These are phyloP conservation scores for Lepidochrysops patricia DNA, from an alignment of 2,888 invertebrate species.

Conservation along the genomic window DNA sequence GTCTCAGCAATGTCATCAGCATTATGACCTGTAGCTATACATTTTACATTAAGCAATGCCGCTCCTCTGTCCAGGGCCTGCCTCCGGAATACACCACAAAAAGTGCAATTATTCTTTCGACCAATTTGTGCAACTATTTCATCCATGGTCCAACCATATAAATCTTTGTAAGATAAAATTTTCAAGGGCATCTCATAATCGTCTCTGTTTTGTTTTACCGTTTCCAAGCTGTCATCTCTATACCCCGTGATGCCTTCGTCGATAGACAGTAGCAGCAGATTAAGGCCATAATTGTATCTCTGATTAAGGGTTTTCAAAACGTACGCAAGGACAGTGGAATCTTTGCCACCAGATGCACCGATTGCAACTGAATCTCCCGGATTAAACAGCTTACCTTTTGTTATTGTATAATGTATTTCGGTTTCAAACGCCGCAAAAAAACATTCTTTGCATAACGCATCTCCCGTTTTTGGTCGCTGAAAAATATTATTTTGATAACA, in stretches of 20 bases:
- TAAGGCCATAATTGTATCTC: conserved; percentile 90
- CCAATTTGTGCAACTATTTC: conserved; percentile 91
- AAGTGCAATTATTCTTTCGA: conserved; percentile 96
- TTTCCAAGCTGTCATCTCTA: conserved; percentile 96
- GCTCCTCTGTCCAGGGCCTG: conserved; percentile 98
- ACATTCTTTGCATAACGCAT: conserved; percentile 94
- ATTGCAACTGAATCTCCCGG: conserved; percentile 91
- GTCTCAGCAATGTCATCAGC: conserved; percentile 99
- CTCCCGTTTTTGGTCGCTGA: conserved; percentile 92
- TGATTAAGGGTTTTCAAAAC: conserved; percentile 93
- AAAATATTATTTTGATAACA: conserved; percentile 28
- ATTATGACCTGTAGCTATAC: conserved; percentile 97
- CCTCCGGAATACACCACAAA: conserved; percentile 95
- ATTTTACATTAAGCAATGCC: conserved; percentile 87
- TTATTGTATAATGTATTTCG: conserved; percentile 95
- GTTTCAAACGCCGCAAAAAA: conserved; percentile 95
- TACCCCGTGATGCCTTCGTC: conserved; percentile 99
- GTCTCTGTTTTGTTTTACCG: conserved; percentile 94
- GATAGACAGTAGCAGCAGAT: conserved; percentile 93
- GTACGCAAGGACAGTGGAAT: conserved; percentile 97
- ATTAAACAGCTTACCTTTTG: conserved; percentile 85
- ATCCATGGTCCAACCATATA: conserved; percentile 99
- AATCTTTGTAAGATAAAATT: conserved; percentile 95
- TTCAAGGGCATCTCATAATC: conserved; percentile 95
- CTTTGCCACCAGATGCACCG: conserved; percentile 95